Percentiles rank a stretch among this genome's conserved stretches.
Evolutionary conservation across 2,113 vertebrate genomes (phyloP).

Genomic region (Hippocampus mohnikei): DNA sequence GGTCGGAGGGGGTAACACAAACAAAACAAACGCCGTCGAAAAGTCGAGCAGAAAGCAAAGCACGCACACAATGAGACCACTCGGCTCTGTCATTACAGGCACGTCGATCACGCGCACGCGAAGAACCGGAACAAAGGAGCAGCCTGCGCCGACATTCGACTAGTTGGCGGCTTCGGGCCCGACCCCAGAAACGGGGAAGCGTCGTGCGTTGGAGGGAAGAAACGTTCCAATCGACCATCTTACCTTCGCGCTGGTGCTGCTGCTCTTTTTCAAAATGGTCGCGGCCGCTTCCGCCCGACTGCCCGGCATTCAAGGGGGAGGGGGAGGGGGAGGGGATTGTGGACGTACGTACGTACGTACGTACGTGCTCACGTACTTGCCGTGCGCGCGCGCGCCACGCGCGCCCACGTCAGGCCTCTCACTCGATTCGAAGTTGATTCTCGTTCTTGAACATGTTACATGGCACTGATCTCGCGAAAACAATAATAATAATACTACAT

Average conservation of each 20-base stretch:
- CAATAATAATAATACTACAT: too few species aligned
- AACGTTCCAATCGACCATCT: constrained; percentile 69
- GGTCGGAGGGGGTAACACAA: too few species aligned
- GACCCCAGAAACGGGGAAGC: neutral
- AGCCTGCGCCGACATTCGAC: too few species aligned
- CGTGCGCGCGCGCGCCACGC: too few species aligned
- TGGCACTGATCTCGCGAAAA: too few species aligned
- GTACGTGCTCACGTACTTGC: too few species aligned
- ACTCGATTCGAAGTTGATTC: too few species aligned
- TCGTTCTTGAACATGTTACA: too few species aligned
- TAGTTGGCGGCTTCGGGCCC: neutral
- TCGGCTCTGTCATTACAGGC: too few species aligned
- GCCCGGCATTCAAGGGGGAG: constrained; percentile 55
- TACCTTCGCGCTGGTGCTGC: constrained; percentile 71
- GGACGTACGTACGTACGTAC: too few species aligned
- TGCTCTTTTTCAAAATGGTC: constrained; percentile 77
- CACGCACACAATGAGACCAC: neutral
- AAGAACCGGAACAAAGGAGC: neutral
- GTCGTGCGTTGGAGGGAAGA: neutral
- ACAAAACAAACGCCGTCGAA: neutral
- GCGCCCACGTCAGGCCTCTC: too few species aligned
- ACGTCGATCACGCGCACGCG: neutral
- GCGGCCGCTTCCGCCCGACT: constrained; percentile 75
- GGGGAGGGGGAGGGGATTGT: constrained; percentile 26
- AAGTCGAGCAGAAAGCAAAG: neutral